Evolutionary conservation across 2,888 invertebrate species (phyloP), one percentile per base, ranked within the genome.

Genomic region (Oligia fasciuncula): DNA sequence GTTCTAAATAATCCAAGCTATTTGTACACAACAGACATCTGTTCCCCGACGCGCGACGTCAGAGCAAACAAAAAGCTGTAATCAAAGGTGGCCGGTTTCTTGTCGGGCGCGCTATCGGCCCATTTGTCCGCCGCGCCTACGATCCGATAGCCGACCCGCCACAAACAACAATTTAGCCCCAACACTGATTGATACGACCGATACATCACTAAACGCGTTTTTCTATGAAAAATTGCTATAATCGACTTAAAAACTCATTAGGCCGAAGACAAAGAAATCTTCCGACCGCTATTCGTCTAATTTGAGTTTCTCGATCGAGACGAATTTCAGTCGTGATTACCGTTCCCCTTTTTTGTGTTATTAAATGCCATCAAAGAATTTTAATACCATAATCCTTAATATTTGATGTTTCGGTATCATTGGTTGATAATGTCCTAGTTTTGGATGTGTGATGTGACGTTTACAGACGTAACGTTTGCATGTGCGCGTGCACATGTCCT

Each of bases 241-340:
- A 97, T 97, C 97, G 97, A 97, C 97, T 97, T 97, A 97, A 97
- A 97, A 97, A 97, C 96, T 97, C 97, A 96, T 97, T 97, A 96
- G 95, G 95, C 91, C 92, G 95, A 96, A 97, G 97, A 97, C 97
- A 97, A 97, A 97, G 96, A 95, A 95, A 94, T 94, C 95, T 93
- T 88, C 95, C 94, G 94, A 93, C 94, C 95, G 96, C 94, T 95
- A 95, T 95, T 94, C 94, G 94, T 95, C 96, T 95, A 95, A 96
- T 96, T 96, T 95, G 94, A 93, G 96, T 95, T 95, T 94, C 95
- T 94, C 95, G 96, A 96, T 96, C 96, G 96, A 94, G 92, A 95
- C 95, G 95, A 95, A 95, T 95, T 93, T 94, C 92, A 93, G 93
- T 93, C 93, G 93, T 96, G 95, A 96, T 96, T 95, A 93, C 94